Conservation (phyloP, 2,113 vertebrate species). For the Carollia perspicillata region DNA sequence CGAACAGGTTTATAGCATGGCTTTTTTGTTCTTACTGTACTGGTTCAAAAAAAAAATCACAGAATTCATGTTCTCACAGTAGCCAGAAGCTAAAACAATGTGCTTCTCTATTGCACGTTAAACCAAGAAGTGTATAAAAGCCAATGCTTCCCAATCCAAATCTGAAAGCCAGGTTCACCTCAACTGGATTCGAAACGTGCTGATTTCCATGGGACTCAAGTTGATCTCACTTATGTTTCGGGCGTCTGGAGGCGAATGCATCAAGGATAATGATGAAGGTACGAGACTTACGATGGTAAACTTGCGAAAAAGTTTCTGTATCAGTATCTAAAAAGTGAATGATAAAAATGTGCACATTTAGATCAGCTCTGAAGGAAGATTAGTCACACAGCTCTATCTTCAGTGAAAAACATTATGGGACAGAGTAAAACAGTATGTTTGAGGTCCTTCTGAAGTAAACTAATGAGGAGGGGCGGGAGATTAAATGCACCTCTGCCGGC, state of each 20-base stretch:
- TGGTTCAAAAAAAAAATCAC: slow-evolving; percentile 63
- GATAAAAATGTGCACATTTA: slow-evolving; percentile 33
- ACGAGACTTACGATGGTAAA: slow-evolving; percentile 82
- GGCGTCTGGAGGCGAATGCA: slow-evolving; percentile 81
- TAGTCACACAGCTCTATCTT: background rate
- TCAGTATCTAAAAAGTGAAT: slow-evolving; percentile 78
- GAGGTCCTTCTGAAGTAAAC: background rate
- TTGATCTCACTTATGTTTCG: slow-evolving; percentile 82
- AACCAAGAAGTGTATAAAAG: slow-evolving; percentile 72
- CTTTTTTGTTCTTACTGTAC: slow-evolving; percentile 75
- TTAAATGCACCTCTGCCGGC: background rate
- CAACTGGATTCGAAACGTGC: slow-evolving; percentile 85
- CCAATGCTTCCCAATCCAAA: slow-evolving; percentile 66
- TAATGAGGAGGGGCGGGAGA: background rate
- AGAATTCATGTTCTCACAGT: slow-evolving; percentile 81
- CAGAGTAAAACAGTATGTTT: background rate
- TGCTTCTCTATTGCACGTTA: slow-evolving; percentile 84
- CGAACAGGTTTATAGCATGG: slow-evolving; percentile 78
- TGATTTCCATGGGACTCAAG: slow-evolving; percentile 90
- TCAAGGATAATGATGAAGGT: slow-evolving; percentile 86
- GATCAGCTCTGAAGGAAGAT: background rate
- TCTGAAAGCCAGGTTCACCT: slow-evolving; percentile 78
- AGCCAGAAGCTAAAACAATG: slow-evolving; percentile 82
- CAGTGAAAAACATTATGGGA: background rate
- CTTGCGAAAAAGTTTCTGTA: slow-evolving; percentile 84